Evolutionary conservation across 2,797 vertebrate species (phyloP), one percentile per base, ranked within the genome.

Genomic region (Scleropages formosus): DNA sequence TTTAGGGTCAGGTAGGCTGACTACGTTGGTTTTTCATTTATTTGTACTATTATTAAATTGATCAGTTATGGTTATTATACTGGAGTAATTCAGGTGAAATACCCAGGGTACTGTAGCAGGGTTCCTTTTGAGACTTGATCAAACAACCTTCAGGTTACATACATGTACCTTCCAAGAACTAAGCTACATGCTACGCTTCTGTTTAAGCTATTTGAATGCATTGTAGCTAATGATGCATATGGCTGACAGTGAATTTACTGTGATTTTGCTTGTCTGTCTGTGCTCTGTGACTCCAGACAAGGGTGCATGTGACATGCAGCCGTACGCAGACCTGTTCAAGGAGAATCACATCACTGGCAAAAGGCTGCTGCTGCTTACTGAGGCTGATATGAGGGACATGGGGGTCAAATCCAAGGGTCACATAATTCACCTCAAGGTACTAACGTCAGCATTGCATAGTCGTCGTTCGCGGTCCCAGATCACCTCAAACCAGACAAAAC

Each of bases 331-430:
- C 84, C 90, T 98, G 76, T 98, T 99, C 82, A 96, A 93, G 85
- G 93, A 95, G 39, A 95, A 99, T 79, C 96, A 98, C 89, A 98
- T 99, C 84, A 98, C 98, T 0, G 98, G 98, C 59, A 94, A 93
- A 89, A 92, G 92, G 66, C 77, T 98, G 80, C 93, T 99, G 4
- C 87, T 99, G 82, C 90, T 98, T 68, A 92, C 94, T 31, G 97
- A 99, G 67, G 88, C 87, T 1, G 98, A 98, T 89, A 93, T 98
- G 89, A 94, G 93, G 77, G 97, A 98, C 81, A 95, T 99, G 93
- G 98, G 97, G 70, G 94, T 98, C 80, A 89, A 91, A 86, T 98
- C 96, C 84, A 98, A 95, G 89, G 98, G 98, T 71, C 98, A 99
- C 78, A 94, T 94, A 83, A 98, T 99, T 85, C 96, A 98, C 86